A percentile compares a stretch with the other conserved stretches of the same genome.
Evolutionary conservation across 1,140 invertebrate species (phyloP).

Genomic region (Drosophila cardini): DNA sequence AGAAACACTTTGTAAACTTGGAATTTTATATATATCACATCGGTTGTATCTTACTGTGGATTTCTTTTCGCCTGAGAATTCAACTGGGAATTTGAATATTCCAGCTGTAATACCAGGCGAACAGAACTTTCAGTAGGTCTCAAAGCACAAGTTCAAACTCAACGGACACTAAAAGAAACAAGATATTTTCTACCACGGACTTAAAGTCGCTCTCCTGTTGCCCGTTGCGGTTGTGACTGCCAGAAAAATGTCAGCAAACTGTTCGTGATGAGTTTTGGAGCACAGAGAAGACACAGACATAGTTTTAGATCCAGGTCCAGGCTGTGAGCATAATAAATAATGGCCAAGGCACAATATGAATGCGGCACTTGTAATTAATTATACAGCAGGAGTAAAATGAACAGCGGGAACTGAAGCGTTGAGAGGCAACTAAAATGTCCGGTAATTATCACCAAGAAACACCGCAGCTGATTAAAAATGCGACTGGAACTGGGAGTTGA

Average conservation of each 20-base stretch:
- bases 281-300: neutral
- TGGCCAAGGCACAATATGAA: constrained; percentile 50
- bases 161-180: no score
- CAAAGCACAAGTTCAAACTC: no score
- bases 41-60: no score
- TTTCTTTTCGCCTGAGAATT: no score
- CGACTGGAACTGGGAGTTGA: constrained; percentile 29
- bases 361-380: constrained; percentile 67
- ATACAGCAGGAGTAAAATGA: constrained; percentile 31
- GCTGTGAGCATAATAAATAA: constrained; percentile 56
- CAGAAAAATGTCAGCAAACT: constrained; percentile 44
- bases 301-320: constrained; percentile 2
- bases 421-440: constrained; percentile 64
- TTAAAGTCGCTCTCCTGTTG: neutral
- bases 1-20: no score
- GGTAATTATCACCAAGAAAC: constrained; percentile 79
- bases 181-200: no score
- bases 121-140: no score
- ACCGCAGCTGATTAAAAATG: constrained; percentile 77
- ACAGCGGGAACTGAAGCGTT: neutral
- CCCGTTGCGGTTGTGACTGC: neutral
- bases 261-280: constrained; percentile 12
- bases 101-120: no score
- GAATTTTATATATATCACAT: no score
- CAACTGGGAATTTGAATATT: no score